Percentiles rank a stretch among this genome's conserved stretches.
These are phyloP conservation scores for Zaprionus kolodkinae DNA, from an alignment of 1,140 invertebrate genomes.

Conservation along the genomic window DNA sequence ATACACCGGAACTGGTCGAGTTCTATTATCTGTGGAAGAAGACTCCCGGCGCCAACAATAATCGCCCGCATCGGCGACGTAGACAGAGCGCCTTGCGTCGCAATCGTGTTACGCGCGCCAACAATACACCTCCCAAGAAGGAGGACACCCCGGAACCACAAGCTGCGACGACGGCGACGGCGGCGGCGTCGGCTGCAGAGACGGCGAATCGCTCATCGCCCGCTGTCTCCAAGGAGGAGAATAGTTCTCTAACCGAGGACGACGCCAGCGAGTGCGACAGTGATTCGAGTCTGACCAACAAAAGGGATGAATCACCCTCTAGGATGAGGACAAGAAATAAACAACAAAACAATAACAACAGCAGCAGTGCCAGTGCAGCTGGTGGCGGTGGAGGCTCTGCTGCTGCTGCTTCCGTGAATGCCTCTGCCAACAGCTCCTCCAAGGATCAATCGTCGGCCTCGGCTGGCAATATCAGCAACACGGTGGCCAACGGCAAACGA, in stretches of 20 bases:
- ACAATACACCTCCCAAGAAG: slow-evolving; percentile 85
- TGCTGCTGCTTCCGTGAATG: slow-evolving; percentile 49
- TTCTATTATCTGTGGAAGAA: slow-evolving; percentile 99
- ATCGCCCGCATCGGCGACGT: slow-evolving; percentile 94
- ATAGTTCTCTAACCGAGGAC: slow-evolving; percentile 97
- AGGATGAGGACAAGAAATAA: slow-evolving; percentile 95
- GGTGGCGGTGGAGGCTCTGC: slow-evolving; percentile 49
- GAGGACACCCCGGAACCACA: slow-evolving; percentile 84
- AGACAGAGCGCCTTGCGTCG: slow-evolving; percentile 94
- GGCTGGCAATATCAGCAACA: slow-evolving; percentile 80
- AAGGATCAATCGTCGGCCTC: slow-evolving; percentile 60
- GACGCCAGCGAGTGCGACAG: slow-evolving; percentile 96
- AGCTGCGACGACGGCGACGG: slow-evolving; percentile 82
- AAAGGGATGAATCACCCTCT: slow-evolving; percentile 90
- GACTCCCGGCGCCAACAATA: slow-evolving; percentile 98
- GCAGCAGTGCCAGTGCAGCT: slow-evolving; percentile 43
- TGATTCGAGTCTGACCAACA: slow-evolving; percentile 91
- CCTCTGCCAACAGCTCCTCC: slow-evolving; percentile 44
- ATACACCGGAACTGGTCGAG: slow-evolving; percentile 98
- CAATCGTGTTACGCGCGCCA: slow-evolving; percentile 92
- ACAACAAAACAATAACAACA: slow-evolving; percentile 83
- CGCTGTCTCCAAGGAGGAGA: slow-evolving; percentile 87
- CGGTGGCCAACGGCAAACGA: slow-evolving; percentile 86
- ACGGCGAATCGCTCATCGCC: slow-evolving; percentile 86
- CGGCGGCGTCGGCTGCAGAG: slow-evolving; percentile 82